phyloP scores from a whole-genome alignment of 2,113 vertebrate species.

The Passer montanus region DNA sequence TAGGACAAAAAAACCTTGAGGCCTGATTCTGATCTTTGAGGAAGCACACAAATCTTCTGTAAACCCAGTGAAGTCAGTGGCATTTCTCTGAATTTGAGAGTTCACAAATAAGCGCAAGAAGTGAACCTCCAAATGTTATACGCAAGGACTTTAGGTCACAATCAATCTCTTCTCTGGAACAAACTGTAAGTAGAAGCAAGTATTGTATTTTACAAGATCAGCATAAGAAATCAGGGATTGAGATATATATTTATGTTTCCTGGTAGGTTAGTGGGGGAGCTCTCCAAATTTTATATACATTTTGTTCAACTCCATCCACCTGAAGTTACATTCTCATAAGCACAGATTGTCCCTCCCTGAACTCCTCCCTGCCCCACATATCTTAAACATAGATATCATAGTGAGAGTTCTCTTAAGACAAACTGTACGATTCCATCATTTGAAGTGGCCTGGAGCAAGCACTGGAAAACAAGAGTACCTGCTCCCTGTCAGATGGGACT shows the following conservation, averaged over 20 bases:
- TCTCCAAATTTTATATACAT: background rate
- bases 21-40: conserved; percentile 6
- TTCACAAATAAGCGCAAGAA: background rate
- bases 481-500: background rate
- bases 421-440: background rate
- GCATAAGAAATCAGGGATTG: background rate
- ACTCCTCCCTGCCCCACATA: background rate
- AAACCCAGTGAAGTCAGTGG: background rate
- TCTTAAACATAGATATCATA: background rate
- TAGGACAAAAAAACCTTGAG: background rate
- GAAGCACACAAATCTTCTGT: conserved; percentile 18
- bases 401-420: background rate
- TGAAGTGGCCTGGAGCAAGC: background rate
- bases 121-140: background rate
- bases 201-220: conserved; percentile 10
- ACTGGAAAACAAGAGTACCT: background rate
- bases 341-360: background rate
- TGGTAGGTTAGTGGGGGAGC: background rate
- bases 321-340: background rate
- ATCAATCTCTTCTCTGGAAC: background rate
- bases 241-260: background rate
- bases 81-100: background rate
- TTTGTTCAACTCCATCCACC: background rate
- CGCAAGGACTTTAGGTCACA: background rate
- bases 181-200: background rate